Base-by-base conservation (phyloP, 2,888 invertebrate species). In the Parnassius glacialis region DNA sequence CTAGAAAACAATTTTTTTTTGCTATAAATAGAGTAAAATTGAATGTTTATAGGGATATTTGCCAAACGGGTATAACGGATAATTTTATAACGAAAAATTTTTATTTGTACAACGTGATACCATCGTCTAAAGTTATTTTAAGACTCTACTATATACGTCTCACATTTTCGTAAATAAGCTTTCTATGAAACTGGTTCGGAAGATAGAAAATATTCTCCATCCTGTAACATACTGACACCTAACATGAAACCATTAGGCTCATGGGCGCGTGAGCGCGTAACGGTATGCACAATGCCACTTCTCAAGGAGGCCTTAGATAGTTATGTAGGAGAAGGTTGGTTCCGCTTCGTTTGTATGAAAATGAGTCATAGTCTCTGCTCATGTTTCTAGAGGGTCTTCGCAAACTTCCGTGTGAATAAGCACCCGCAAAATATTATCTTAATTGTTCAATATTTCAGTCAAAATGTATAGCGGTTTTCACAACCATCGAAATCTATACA, bases 301-400 rank as follows among this genome's bases (percentile, higher is more conserved):
- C 62, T 62, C 58, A 62, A 53, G 57, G 59, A 58, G 55, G 51
- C 58, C 59, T 50, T 47, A 51, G 50, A 54, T 62, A 59, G 58
- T 68, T 71, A 69, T 69, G 62, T 64, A 62, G 71, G 71, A 74
- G 75, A 72, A 71, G 69, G 73, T 75, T 69, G 72, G 76, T 82
- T 80, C 78, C 79, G 76, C 75, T 64, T 75, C 66, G 68, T 65
- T 70, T 70, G 55, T 68, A 72, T 73, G 68, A 78, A 77, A 75
- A 75, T 79, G 76, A 77, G 73, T 77, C 76, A 76, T 67, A 63
- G 62, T 55, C 2, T 3, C 59, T 60, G 54, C 45, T 43, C 58
- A 52, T 42, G 51, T 20, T 50, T 52, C 51, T 47, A 52, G 51
- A 53, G 59, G 62, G 52, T 43, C 58, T 52, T 59, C 61, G 53